Conservation (phyloP, 2,888 invertebrate species). For the Pimpla rufipes region DNA sequence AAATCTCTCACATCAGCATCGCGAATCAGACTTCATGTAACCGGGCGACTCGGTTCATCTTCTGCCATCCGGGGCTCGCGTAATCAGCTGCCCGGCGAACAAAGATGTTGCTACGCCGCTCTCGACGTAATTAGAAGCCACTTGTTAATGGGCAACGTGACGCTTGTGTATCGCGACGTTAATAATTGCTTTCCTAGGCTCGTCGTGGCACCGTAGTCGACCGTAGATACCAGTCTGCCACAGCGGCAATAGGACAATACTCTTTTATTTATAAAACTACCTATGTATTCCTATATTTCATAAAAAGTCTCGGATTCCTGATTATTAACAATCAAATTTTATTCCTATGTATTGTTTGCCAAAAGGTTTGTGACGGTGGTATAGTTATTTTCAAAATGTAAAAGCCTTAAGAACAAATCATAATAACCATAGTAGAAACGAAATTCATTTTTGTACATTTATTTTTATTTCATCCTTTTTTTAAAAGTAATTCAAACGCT, state of each 20-base stretch:
- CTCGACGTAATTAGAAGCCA: conserved; percentile 61
- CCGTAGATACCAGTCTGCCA: background rate
- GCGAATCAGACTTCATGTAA: background rate
- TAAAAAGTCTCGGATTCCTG: no score
- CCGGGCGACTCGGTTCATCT: conserved; percentile 7
- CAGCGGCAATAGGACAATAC: background rate
- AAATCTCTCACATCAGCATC: conserved; percentile 19
- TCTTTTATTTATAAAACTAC: background rate
- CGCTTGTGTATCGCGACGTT: conserved; percentile 33
- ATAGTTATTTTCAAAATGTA: no score
- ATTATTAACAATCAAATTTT: no score
- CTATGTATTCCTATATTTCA: no score
- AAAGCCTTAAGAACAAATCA: no score
- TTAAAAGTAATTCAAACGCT: no score
- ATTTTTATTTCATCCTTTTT: no score
- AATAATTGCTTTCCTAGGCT: conserved; percentile 30
- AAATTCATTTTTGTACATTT: no score
- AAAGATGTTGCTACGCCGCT: conserved; percentile 24
- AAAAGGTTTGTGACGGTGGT: no score
- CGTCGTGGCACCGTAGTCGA: background rate
- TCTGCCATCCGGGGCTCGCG: background rate
- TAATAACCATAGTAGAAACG: no score
- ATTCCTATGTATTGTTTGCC: no score
- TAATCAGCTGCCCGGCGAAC: conserved; percentile 27
- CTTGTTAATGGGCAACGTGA: conserved; percentile 59